phyloP scores from a whole-genome alignment of 2,113 vertebrate species.

The Hyperoodon ampullatus region DNA sequence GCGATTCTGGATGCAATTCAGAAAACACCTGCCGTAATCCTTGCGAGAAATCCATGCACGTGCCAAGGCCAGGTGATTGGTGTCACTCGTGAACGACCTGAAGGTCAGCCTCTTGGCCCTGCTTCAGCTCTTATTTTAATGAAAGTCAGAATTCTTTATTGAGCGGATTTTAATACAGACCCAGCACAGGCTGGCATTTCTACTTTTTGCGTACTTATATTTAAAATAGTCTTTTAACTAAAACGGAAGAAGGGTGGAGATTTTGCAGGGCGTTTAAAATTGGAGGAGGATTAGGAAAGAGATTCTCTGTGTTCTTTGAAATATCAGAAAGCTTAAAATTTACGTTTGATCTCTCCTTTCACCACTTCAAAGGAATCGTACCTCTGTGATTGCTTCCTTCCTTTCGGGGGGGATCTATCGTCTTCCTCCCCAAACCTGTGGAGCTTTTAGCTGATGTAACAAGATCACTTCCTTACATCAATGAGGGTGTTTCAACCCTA shows the following conservation, averaged over 20 bases:
- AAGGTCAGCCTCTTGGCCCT: slow-evolving; percentile 67
- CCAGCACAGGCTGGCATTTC: neutral
- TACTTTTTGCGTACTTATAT: neutral
- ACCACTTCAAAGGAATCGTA: neutral
- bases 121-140: neutral
- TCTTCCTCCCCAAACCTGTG: neutral
- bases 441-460: neutral
- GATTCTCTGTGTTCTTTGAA: neutral
- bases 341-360: neutral
- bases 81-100: slow-evolving; percentile 28
- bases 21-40: slow-evolving; percentile 76
- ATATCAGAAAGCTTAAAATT: neutral
- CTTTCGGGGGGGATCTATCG: neutral
- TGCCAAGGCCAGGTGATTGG: slow-evolving; percentile 61
- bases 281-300: neutral
- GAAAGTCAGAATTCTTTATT: slow-evolving; percentile 46
- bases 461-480: neutral
- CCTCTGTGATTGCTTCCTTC: neutral
- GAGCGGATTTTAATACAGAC: slow-evolving; percentile 33
- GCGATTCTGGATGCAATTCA: slow-evolving; percentile 59
- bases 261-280: neutral
- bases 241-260: neutral
- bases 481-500: neutral
- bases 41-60: neutral
- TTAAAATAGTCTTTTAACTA: neutral